Base-by-base conservation (phyloP, 64 coral and sea anemone genomes). In the Actinia equina region DNA sequence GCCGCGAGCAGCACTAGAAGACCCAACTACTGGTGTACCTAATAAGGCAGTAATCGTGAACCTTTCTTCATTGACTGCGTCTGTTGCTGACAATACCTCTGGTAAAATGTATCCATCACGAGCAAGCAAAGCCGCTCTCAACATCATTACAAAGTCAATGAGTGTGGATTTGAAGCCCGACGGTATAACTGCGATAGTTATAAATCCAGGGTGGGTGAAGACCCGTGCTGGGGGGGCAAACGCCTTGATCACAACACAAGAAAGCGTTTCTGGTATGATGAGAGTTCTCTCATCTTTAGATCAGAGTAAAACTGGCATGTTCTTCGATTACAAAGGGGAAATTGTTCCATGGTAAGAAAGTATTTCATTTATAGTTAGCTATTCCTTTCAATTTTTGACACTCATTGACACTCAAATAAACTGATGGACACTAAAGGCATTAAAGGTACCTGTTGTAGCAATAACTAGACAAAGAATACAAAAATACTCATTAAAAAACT, bases 211-310 rank as follows among this genome's bases (percentile, higher is more conserved):
- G 46, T 49, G 46, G 46, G 46, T 49, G 46, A 49, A 49, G 46
- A 49, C 46, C 1, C 46, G 46, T 49, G 4, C 4, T 49, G 46
- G 46, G 7, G n/a, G 46, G 4, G 4, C 46, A 49, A 49, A 49
- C 46, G 46, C 46, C 3, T 49, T 49, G 46, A 49, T 49, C 7
- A 49, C 46, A 49, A 49, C 89, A 79, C 18, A 85, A 25, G 67
- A 86, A 43, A 79, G 59, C 18, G 53, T 91, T 17, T 54, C 74
- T 79, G 83, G 64, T 8, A 57, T 91, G 74, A 85, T 91, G 89
- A 79, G 80, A 20, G 59, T 82, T 41, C 86, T 91, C 22, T 83
- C 71, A 52, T 91, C 84, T 44, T 79, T 91, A 60, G 89, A 91
- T 30, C 25, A 77, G 54, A 45, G 83, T 45, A 86, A 79, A 41